phyloP scores from a whole-genome alignment of 1,140 invertebrate species.

The Drosophila cardini region DNA sequence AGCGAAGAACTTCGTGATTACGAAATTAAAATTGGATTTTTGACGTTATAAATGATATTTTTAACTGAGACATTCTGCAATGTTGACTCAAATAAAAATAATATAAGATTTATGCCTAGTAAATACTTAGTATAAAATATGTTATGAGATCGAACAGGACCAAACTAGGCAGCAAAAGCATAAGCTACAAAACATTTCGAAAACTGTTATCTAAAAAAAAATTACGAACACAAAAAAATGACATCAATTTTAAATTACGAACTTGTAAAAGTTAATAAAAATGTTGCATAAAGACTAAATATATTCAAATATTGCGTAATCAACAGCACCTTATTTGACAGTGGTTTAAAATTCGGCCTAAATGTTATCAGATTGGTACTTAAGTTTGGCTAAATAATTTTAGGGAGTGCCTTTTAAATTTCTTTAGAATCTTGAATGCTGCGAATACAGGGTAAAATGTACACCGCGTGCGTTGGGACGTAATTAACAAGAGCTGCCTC shows the following conservation, averaged over 20 bases:
- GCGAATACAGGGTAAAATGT: conserved; percentile 48
- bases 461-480: conserved; percentile 38
- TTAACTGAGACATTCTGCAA: no score
- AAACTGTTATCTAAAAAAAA: conserved; percentile 15
- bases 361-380: background rate
- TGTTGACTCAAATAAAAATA: no score
- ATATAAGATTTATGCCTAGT: no score
- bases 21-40: no score
- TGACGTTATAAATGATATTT: no score
- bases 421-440: conserved; percentile 6
- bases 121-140: no score
- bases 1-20: no score
- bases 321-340: conserved; percentile 30
- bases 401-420: background rate
- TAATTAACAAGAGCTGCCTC: conserved; percentile 47
- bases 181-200: background rate
- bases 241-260: conserved; percentile 18
- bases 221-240: background rate
- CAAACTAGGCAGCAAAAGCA: no score
- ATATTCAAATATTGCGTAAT: conserved; percentile 23
- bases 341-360: background rate
- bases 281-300: conserved; percentile 1
- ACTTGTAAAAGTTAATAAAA: conserved; percentile 19
- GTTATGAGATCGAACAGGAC: no score
- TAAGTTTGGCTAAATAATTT: no score